Conservation (phyloP, 1,140 invertebrate species). For the Penaeus chinensis region DNA sequence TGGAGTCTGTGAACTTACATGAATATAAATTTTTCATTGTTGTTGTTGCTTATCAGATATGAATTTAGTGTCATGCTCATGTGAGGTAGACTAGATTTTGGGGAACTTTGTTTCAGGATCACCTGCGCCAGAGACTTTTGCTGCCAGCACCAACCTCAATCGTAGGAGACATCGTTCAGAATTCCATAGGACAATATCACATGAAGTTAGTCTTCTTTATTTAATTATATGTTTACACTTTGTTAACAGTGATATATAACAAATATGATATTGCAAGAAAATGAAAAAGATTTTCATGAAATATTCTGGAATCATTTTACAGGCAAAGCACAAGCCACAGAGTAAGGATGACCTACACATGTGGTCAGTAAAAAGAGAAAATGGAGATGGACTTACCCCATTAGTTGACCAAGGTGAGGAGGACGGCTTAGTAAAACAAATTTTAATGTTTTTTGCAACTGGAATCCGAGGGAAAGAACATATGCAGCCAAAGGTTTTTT, state of each 20-base stretch:
- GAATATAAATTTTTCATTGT: too few species aligned
- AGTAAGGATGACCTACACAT: conserved; percentile 61
- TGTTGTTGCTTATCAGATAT: not conserved
- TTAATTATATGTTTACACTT: not conserved
- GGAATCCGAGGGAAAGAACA: too few species aligned
- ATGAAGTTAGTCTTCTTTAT: conserved; percentile 25
- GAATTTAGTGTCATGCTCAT: not conserved
- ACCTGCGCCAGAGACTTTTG: not conserved
- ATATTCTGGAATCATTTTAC: conserved; percentile 19
- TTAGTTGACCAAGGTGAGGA: conserved; percentile 41
- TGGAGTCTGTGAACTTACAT: too few species aligned
- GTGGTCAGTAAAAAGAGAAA: conserved; percentile 37
- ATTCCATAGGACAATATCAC: conserved; percentile 54
- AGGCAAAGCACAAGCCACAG: conserved; percentile 56
- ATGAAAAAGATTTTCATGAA: not conserved
- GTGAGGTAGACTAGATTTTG: not conserved
- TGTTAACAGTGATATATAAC: not conserved
- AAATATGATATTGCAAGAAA: too few species aligned
- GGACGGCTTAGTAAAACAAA: not conserved
- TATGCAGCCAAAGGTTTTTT: too few species aligned
- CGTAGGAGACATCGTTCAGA: conserved; percentile 63
- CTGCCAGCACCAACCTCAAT: not conserved
- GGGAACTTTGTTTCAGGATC: conserved; percentile 22
- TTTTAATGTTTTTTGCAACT: not conserved
- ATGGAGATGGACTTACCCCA: conserved; percentile 36